phyloP scores from a whole-genome alignment of 2,888 invertebrate genomes.

The Actias luna region DNA sequence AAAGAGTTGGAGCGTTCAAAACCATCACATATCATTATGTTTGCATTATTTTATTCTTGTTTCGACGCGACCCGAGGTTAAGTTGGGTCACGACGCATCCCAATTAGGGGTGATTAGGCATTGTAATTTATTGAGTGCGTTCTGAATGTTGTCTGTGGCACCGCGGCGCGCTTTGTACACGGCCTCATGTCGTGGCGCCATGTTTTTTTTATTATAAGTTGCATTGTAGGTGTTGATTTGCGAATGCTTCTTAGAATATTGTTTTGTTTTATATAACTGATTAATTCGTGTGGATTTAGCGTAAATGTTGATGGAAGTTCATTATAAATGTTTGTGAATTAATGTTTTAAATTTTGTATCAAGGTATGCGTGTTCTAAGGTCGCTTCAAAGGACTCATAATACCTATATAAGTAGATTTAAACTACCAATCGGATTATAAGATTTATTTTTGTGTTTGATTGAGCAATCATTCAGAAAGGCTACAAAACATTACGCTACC shows the following conservation, averaged over 20 bases:
- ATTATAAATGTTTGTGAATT: background rate
- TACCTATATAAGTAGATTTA: too few species aligned
- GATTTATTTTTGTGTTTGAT: too few species aligned
- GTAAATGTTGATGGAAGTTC: background rate
- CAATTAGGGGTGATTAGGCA: slow-evolving; percentile 79
- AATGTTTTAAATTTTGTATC: too few species aligned
- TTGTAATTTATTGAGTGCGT: slow-evolving; percentile 78
- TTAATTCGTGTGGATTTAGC: background rate
- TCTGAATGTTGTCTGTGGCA: slow-evolving; percentile 51
- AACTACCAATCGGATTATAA: too few species aligned
- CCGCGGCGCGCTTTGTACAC: slow-evolving; percentile 59
- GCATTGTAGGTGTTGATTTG: slow-evolving; percentile 62
- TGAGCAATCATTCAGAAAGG: too few species aligned
- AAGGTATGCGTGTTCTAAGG: too few species aligned
- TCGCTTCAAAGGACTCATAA: too few species aligned
- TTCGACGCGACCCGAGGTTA: slow-evolving; percentile 71
- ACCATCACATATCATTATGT: slow-evolving; percentile 76
- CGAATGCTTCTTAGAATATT: slow-evolving; percentile 51
- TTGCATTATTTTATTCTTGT: slow-evolving; percentile 75
- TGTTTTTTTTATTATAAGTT: slow-evolving; percentile 44
- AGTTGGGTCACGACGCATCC: slow-evolving; percentile 78
- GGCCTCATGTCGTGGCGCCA: slow-evolving; percentile 59
- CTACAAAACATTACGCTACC: too few species aligned
- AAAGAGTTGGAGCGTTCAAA: slow-evolving; percentile 52
- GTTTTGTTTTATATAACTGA: slow-evolving; percentile 6